These are phyloP conservation scores for Acanthiza pusilla DNA, from an alignment of 2,797 vertebrate species.

Conservation along the genomic window DNA sequence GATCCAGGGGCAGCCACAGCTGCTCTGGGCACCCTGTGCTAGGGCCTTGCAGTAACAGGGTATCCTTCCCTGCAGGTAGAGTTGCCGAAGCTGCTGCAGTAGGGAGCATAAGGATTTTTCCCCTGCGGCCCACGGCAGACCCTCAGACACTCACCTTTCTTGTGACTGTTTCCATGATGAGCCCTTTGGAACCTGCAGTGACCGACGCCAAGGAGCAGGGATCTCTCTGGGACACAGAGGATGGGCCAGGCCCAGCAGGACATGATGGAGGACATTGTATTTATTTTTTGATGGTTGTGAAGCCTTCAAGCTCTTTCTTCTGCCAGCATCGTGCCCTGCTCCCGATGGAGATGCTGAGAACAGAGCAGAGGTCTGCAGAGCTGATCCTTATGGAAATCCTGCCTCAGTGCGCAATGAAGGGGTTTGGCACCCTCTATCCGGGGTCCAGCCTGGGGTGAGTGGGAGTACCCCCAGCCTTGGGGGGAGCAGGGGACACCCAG, in stretches of 20 bases:
- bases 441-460: not conserved
- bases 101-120: constrained; percentile 13
- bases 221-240: not conserved
- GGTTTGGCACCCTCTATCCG: not conserved
- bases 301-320: constrained; percentile 5
- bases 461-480: too few relatives aligned
- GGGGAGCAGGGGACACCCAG: not conserved
- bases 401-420: rapidly evolving
- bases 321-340: not conserved
- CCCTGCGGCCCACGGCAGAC: not conserved
- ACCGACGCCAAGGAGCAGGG: not conserved
- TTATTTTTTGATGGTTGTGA: constrained; percentile 4
- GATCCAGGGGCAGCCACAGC: not conserved
- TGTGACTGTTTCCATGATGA: constrained; percentile 1
- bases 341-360: rapidly evolving
- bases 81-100: constrained; percentile 79
- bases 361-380: not conserved
- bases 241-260: not conserved
- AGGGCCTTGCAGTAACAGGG: not conserved
- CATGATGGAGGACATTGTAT: not conserved
- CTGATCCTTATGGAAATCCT: not conserved
- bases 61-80: constrained; percentile 70
- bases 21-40: not conserved
- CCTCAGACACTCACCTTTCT: constrained; percentile 1
- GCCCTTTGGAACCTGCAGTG: constrained; percentile 31